Percentiles rank a stretch among this genome's conserved stretches.
Conservation (phyloP, 2,888 invertebrate genomes). For the Antheraea assamensis region DNA sequence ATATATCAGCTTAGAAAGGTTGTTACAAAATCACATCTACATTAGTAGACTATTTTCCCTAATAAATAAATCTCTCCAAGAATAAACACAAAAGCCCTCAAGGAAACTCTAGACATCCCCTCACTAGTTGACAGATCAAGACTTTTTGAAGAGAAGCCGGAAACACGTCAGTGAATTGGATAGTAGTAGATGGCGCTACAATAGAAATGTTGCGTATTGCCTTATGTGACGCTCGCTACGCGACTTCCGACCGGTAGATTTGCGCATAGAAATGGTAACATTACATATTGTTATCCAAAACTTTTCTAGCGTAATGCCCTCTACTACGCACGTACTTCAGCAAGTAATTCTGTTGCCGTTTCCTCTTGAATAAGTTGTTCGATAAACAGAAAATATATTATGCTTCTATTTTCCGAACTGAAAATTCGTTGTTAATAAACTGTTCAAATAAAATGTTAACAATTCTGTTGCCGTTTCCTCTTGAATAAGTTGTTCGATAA, state of each 20-base stretch:
- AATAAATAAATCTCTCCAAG: constrained; percentile 67
- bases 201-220: constrained; percentile 65
- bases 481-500: constrained; percentile 60
- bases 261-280: constrained; percentile 80
- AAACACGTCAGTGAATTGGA: constrained; percentile 74
- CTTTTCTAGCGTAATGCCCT: constrained; percentile 73
- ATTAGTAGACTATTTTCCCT: constrained; percentile 29
- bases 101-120: constrained; percentile 72
- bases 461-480: constrained; percentile 56
- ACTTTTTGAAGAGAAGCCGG: constrained; percentile 79
- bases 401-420: constrained; percentile 15
- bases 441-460: neutral
- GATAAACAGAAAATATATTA: constrained; percentile 57
- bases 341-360: constrained; percentile 59
- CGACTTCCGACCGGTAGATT: constrained; percentile 67
- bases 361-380: constrained; percentile 62
- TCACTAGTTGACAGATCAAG: constrained; percentile 73
- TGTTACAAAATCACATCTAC: too few relatives aligned
- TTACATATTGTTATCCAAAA: constrained; percentile 79
- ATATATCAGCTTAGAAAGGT: neutral
- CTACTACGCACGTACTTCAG: constrained; percentile 63
- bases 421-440: neutral
- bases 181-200: constrained; percentile 78
- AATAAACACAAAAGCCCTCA: constrained; percentile 74
- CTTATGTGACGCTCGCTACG: constrained; percentile 52